Evolutionary conservation across 2,888 invertebrate genomes (phyloP).

Genomic region (Chaitophorus viminalis): DNA sequence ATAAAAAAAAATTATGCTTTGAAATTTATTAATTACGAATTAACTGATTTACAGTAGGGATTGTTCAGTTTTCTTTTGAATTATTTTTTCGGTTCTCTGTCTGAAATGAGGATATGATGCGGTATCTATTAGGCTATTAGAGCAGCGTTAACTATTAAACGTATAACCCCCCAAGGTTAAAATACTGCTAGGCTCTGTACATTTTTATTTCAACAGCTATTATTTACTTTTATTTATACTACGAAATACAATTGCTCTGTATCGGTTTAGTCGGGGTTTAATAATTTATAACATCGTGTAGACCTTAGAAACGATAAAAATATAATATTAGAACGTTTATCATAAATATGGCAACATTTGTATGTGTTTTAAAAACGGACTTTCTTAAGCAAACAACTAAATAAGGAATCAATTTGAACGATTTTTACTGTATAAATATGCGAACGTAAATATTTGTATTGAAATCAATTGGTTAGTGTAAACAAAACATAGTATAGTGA

Average conservation of each 20-base stretch:
- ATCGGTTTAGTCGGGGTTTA: background rate
- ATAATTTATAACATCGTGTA: background rate
- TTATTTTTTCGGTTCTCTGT: too few species aligned
- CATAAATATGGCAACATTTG: background rate
- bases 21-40: too few species aligned
- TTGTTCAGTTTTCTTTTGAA: too few species aligned
- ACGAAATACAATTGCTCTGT: background rate
- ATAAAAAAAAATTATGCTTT: too few species aligned
- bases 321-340: background rate
- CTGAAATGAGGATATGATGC: too few species aligned
- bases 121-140: too few species aligned
- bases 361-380: background rate
- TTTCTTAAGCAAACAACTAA: background rate
- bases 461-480: slow-evolving; percentile 6
- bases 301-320: background rate
- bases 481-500: background rate
- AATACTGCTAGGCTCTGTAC: too few species aligned
- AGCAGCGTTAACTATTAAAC: too few species aligned
- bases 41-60: too few species aligned
- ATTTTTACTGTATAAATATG: background rate
- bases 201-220: background rate
- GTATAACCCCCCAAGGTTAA: too few species aligned
- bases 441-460: background rate
- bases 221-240: background rate
- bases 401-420: background rate